Evolutionary conservation across 2,797 vertebrate genomes (phyloP).

Genomic region (Melanotaenia boesemani): DNA sequence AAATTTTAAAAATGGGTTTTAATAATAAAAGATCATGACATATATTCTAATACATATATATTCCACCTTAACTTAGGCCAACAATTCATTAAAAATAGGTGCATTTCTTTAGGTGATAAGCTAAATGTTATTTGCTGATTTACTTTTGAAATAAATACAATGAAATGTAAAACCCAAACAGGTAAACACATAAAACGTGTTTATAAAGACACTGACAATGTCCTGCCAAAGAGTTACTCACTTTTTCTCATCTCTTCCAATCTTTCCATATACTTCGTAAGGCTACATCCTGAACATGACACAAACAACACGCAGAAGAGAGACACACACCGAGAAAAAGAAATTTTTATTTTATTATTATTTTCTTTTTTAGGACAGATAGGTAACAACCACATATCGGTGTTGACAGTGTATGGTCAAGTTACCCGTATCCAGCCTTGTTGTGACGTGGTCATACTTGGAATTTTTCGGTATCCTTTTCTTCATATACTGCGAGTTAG

Average conservation of each 20-base stretch:
- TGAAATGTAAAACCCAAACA: not conserved
- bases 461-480: slow-evolving; percentile 91
- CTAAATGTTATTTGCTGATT: not conserved
- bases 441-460: slow-evolving; percentile 90
- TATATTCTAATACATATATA: too few relatives aligned
- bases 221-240: slow-evolving; percentile 78
- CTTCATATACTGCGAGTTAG: slow-evolving; percentile 83
- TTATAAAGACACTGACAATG: not conserved
- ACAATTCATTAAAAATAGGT: too few relatives aligned
- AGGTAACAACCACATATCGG: not conserved
- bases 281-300: slow-evolving; percentile 85
- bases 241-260: slow-evolving; percentile 92
- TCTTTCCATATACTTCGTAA: slow-evolving; percentile 92
- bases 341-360: not conserved
- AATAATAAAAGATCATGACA: too few relatives aligned
- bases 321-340: not conserved
- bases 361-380: not conserved
- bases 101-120: too few relatives aligned
- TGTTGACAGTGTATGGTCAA: not conserved
- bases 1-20: too few relatives aligned
- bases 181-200: not conserved
- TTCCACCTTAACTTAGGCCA: too few relatives aligned
- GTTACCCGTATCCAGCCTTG: slow-evolving; percentile 92
- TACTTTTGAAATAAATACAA: not conserved
- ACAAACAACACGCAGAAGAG: not conserved